Evolutionary conservation across 1,140 invertebrate genomes (phyloP).

Genomic region (Sitobion miscanthi): DNA sequence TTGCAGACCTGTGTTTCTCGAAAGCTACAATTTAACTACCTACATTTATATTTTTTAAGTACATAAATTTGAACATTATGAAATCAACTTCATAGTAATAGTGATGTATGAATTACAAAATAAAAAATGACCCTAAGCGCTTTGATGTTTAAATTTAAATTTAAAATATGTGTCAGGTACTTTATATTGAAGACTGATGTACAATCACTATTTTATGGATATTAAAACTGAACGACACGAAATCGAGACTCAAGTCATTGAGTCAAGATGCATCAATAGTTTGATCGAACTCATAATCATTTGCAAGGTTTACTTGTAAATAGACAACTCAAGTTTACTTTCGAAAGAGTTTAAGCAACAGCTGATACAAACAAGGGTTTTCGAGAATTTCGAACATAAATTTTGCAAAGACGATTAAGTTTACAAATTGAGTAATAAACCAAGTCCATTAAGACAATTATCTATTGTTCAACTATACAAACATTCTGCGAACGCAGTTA

Average conservation of each 20-base stretch:
- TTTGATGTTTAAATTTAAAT: too few relatives aligned
- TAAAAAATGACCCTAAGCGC: too few relatives aligned
- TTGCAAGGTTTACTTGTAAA: background rate
- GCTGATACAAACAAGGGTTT: background rate
- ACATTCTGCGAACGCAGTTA: background rate
- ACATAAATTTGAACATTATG: too few relatives aligned
- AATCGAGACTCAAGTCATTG: background rate
- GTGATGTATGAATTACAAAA: too few relatives aligned
- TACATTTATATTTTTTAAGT: too few relatives aligned
- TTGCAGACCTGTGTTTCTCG: too few relatives aligned
- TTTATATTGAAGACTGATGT: background rate
- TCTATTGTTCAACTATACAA: background rate
- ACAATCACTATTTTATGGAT: background rate
- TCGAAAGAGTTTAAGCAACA: background rate
- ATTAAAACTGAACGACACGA: background rate
- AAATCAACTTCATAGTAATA: too few relatives aligned
- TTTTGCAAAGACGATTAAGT: background rate
- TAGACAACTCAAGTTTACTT: background rate
- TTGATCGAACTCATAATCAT: background rate
- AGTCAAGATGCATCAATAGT: background rate
- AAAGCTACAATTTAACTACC: too few relatives aligned
- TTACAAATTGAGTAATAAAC: background rate
- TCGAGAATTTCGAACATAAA: background rate
- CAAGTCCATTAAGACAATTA: background rate
- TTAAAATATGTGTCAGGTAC: background rate